Conservation (phyloP, 1,140 invertebrate species). For the Papilio helenus region DNA sequence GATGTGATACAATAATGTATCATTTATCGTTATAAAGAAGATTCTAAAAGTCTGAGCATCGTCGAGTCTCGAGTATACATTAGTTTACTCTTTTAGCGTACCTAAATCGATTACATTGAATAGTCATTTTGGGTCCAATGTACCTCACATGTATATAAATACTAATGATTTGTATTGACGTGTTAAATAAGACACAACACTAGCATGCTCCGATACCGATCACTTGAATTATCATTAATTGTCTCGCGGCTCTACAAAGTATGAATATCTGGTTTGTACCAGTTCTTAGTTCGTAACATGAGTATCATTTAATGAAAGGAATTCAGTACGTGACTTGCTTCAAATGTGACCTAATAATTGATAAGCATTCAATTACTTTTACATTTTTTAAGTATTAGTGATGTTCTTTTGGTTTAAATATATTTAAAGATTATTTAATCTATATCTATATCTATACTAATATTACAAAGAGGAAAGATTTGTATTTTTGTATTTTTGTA, state of each 20-base stretch:
- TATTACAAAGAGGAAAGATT: too few species aligned
- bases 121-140: too few species aligned
- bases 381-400: conserved; percentile 10
- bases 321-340: conserved; percentile 49
- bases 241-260: conserved; percentile 35
- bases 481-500: too few species aligned
- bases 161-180: background rate
- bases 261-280: conserved; percentile 46
- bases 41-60: background rate
- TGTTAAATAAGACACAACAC: background rate
- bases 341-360: conserved; percentile 56
- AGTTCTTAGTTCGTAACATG: conserved; percentile 40
- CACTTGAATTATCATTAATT: conserved; percentile 22
- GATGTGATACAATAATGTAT: background rate
- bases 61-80: too few species aligned
- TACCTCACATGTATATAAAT: background rate
- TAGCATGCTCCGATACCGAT: conserved; percentile 13
- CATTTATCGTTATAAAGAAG: background rate
- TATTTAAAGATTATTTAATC: too few species aligned
- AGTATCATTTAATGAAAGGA: conserved; percentile 43
- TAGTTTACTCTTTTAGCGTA: too few species aligned
- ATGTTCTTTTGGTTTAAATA: too few species aligned
- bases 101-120: too few species aligned
- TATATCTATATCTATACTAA: too few species aligned
- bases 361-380: conserved; percentile 47